These are phyloP conservation scores for Cybosia mesomella DNA, from an alignment of 2,888 invertebrate genomes.

Conservation along the genomic window DNA sequence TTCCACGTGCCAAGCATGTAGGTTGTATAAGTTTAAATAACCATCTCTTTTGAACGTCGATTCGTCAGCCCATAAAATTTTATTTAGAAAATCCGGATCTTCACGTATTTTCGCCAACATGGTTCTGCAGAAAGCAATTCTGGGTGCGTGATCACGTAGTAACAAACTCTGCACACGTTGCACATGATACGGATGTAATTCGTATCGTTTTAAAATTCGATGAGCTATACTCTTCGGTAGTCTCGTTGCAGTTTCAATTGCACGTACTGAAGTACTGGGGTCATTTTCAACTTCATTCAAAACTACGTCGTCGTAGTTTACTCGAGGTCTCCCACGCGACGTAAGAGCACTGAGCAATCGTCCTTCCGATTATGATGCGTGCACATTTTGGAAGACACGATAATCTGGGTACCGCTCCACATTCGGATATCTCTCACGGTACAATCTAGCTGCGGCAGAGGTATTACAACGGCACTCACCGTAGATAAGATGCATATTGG, in stretches of 20 bases:
- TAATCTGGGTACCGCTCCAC: not conserved
- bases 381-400: not conserved
- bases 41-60: not conserved
- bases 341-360: not conserved
- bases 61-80: not conserved
- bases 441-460: not conserved
- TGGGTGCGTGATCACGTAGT: not conserved
- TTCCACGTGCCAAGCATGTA: not conserved
- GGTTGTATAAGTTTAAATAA: not conserved
- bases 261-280: too few relatives aligned
- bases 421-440: not conserved
- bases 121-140: not conserved
- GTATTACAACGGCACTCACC: conserved; percentile 8
- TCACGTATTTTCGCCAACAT: not conserved
- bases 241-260: too few relatives aligned
- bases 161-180: too few relatives aligned
- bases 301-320: not conserved
- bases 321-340: not conserved
- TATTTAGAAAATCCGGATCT: not conserved
- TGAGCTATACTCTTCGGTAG: too few relatives aligned
- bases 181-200: too few relatives aligned
- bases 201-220: too few relatives aligned
- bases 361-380: not conserved
- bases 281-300: too few relatives aligned
- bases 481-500: conserved; percentile 5